These are phyloP conservation scores for Cataglyphis altisquamis DNA, from an alignment of 2,888 invertebrate genomes.

Conservation along the genomic window DNA sequence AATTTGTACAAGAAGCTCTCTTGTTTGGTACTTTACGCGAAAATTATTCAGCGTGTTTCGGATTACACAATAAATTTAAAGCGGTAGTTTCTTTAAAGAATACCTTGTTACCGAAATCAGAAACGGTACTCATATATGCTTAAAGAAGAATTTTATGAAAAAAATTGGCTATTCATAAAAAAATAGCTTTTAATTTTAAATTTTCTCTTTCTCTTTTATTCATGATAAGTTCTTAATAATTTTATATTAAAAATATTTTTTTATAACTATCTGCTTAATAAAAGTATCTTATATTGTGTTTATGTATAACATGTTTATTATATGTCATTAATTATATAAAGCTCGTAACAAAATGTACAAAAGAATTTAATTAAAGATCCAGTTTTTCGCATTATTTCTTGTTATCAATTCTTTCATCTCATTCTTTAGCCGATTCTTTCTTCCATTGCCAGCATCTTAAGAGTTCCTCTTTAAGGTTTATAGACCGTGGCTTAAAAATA, in stretches of 20 bases:
- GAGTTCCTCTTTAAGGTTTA: constrained; percentile 1
- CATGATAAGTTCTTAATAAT: neutral
- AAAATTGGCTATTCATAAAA: too few species aligned
- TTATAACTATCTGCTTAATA: neutral
- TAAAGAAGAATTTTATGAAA: neutral
- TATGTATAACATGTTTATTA: neutral
- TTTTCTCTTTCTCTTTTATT: neutral
- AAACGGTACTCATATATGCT: neutral
- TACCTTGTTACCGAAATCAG: constrained; percentile 4
- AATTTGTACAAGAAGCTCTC: constrained; percentile 13
- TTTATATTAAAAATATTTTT: neutral
- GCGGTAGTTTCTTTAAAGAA: neutral
- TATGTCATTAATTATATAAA: neutral
- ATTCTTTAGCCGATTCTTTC: neutral
- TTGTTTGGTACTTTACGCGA: neutral
- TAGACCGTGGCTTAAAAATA: neutral
- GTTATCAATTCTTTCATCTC: neutral
- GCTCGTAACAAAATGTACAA: neutral
- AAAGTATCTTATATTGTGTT: neutral
- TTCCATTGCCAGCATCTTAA: neutral
- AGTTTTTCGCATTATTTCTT: neutral
- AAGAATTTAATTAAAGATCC: neutral
- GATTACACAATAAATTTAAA: constrained; percentile 18
- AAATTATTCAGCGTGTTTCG: constrained; percentile 23
- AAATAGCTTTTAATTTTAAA: neutral